Evolutionary conservation across 2,797 vertebrate genomes (phyloP), one percentile per base, ranked within the genome.

Genomic region (Molothrus aeneus): DNA sequence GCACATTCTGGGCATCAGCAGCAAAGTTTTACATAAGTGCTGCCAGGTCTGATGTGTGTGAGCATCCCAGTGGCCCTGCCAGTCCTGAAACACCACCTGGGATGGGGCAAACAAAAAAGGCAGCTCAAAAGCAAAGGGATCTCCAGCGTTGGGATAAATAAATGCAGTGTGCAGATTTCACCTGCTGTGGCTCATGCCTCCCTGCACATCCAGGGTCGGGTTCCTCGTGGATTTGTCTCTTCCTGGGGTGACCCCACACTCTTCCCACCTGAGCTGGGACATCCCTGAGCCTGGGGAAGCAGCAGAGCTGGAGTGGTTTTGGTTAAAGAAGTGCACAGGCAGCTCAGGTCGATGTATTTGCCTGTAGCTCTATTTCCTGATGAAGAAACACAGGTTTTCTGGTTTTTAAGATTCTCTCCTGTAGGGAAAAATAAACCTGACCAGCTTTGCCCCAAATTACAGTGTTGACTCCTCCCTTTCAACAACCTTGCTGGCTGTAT

Each of bases 231-330:
- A 7, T 69, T 69, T 69, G 6, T 47, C 26, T 73, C 19, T 38
- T 13, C 45, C 56, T 47, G 20, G 16, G n/a, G 13, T 70, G 29
- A 70, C 25, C 48, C 48, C 29, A 34, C 8, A 0, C 24, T 47
- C 16, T 28, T 73, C 47, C 47, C n/a, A 25, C 9, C n/a, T 11
- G 56, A n/a, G 54, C 16, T n/a, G 54, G 63, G 28, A 28, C 24
- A 29, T 29, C 29, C 13, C 47, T 38, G 63, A 53, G 26, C 47
- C 22, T 0, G 0, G 54, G 28, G n/a, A 20, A 11, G 1, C 0
- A 2, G 24, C 2, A 1, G 34, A 31, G 56, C 40, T 31, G 40
- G 64, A 15, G 16, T 25, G 82, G 26, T 18, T 70, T 42, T 40
- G n/a, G 24, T 29, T 47, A 2, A 15, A 65, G 74, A 18, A 38